Evolutionary conservation across 2,113 vertebrate species (phyloP).

Genomic region (Podarcis muralis): DNA sequence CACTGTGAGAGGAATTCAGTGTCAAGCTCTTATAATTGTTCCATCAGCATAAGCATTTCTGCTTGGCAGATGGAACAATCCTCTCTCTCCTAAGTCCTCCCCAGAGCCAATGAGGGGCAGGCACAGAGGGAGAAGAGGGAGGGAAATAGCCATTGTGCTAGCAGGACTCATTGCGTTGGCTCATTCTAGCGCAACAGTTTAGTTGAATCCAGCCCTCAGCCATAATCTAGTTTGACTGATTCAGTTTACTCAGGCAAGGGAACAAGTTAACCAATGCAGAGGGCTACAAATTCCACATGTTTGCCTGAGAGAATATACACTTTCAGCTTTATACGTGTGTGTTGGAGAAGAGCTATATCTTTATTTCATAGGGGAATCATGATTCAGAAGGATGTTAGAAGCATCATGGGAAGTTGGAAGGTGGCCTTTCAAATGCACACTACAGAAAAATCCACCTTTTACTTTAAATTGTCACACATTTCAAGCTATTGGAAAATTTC

Average conservation of each 20-base stretch:
- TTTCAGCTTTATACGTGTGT: not conserved
- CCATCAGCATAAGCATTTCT: no score
- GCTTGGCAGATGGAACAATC: no score
- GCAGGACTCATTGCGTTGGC: no score
- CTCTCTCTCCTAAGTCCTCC: no score
- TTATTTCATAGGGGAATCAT: not conserved
- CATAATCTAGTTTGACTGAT: not conserved
- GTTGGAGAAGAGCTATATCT: not conserved
- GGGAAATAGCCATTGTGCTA: no score
- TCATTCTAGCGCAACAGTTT: no score
- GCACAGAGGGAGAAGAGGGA: no score
- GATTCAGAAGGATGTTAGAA: not conserved
- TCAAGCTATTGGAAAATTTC: not conserved
- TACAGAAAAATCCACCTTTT: not conserved
- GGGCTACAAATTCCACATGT: not conserved
- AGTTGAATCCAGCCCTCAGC: not conserved
- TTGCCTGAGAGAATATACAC: not conserved
- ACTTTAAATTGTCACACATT: not conserved
- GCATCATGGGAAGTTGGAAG: not conserved
- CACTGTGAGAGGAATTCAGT: no score
- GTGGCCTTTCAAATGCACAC: not conserved
- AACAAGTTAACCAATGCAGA: not conserved
- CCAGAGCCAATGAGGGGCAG: no score
- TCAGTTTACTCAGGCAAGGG: not conserved
- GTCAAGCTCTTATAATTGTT: no score